Base-by-base conservation (phyloP, 2,888 invertebrate genomes). In the Gymnocheta viridis region DNA sequence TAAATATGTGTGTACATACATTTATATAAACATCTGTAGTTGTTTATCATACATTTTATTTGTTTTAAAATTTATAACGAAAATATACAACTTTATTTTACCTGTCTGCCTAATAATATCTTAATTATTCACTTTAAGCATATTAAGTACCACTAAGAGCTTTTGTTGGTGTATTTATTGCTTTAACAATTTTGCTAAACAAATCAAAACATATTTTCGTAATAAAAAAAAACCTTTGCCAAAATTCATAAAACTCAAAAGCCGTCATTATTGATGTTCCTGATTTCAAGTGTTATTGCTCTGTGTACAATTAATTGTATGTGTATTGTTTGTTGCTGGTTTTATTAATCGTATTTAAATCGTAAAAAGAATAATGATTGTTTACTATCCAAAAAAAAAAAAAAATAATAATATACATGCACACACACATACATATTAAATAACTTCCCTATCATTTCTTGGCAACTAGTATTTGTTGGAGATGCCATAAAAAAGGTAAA, bases 371-470 rank as follows among this genome's bases (percentile, higher is more conserved):
- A 19, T 32, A 35, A 38, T 58, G 44, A 47, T 44, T 72, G 38
- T 73, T 47, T 60, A 35, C 22, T 58, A 60, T n/a, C n/a, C n/a
- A n/a, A n/a, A n/a, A 58, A 32, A 22, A 32, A 38, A 32, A 32
- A 32, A 32, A 6, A 32, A 32, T 12, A 69, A 38, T 22, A 35
- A 5, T n/a, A n/a, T 44, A 44, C 12, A 12, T 12, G 10, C 14
- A 44, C 17, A 44, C 4, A 5, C 5, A 51, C 51, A 47, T 47
- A 19, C 19, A 9, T 2, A 51, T 9, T 44, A 29, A 74, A 62
- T 60, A 38, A 9, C 47, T 49, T 38, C 67, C 47, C 22, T 77
- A 77, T 67, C 77, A 77, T 27, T 67, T 77, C 77, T 77, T 77
- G 67, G 38, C 49, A 77, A 67, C 77, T 56, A 29, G 17, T 27